Conservation (phyloP, 2,113 vertebrate species). For the Alexandromys fortis region DNA sequence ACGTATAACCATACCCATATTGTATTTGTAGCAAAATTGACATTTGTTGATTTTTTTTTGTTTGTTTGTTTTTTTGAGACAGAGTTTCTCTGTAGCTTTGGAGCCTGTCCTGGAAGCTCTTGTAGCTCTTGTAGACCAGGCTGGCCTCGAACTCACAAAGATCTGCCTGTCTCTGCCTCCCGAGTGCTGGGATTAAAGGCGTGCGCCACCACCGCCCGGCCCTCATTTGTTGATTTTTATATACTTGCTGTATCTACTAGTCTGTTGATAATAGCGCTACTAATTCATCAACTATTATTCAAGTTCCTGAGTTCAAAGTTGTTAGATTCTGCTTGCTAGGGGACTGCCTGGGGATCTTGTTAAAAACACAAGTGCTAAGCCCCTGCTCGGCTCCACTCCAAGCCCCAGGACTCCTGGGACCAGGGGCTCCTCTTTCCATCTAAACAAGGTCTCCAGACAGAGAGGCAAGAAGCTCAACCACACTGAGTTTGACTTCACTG, state of each 20-base stretch:
- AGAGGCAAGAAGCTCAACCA: not conserved
- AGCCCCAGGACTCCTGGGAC: not conserved
- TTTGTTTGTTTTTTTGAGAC: too few relatives aligned
- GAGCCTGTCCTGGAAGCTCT: too few relatives aligned
- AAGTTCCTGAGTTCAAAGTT: not conserved
- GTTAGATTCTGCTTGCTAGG: not conserved
- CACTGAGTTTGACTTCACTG: rapidly evolving
- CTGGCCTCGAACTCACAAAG: too few relatives aligned
- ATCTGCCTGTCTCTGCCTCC: too few relatives aligned
- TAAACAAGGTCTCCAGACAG: conserved; percentile 63
- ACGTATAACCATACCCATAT: not conserved
- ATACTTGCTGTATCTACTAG: not conserved
- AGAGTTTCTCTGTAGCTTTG: too few relatives aligned
- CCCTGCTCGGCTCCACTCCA: not conserved
- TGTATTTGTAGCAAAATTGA: not conserved
- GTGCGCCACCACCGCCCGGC: too few relatives aligned
- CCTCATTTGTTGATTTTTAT: not conserved
- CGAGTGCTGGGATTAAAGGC: too few relatives aligned
- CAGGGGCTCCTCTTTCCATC: not conserved
- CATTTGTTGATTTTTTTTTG: not conserved
- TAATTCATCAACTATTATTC: not conserved
- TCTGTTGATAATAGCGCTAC: not conserved
- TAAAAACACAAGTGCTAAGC: not conserved
- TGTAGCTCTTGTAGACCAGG: too few relatives aligned
- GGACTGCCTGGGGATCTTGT: not conserved